Percentiles rank a stretch among this genome's conserved stretches.
phyloP scores from a whole-genome alignment of 37 sponge, comb jelly and placozoan genomes.

The Mnemiopsis leidyi region DNA sequence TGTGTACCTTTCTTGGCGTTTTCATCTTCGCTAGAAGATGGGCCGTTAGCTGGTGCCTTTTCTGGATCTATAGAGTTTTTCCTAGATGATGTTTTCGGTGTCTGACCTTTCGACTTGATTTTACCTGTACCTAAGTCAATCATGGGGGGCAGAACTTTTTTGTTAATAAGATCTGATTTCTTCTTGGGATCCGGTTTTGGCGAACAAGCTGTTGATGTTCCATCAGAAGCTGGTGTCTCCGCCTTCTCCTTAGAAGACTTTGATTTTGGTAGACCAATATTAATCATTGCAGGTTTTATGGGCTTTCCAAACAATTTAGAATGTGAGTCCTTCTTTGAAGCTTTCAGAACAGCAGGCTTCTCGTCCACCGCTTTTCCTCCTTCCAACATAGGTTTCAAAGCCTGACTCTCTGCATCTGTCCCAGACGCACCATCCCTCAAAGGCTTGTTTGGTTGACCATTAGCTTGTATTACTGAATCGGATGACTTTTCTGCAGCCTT shows the following conservation, averaged over 20 bases:
- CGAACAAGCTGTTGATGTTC: neutral
- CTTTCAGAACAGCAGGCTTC: neutral
- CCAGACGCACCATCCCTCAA: neutral
- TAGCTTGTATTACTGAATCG: neutral
- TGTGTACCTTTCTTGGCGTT: neutral
- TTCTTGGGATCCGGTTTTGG: neutral
- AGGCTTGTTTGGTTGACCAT: neutral
- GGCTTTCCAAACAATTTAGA: neutral
- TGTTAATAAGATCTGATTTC: neutral
- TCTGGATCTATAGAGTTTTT: neutral
- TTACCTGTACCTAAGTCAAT: neutral
- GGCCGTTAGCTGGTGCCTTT: neutral
- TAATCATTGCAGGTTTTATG: conserved; percentile 6
- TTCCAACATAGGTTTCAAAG: neutral
- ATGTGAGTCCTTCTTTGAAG: neutral
- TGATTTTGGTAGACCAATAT: neutral
- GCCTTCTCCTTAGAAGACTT: neutral
- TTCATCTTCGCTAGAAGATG: neutral
- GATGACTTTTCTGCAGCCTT: neutral
- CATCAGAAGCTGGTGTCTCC: neutral
- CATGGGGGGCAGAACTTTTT: neutral
- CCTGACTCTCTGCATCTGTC: neutral
- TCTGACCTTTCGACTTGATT: neutral
- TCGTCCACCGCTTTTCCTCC: neutral
- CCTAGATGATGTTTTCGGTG: neutral